Base-by-base conservation (phyloP, 1,140 invertebrate species). In the Brachystomella parvula region DNA sequence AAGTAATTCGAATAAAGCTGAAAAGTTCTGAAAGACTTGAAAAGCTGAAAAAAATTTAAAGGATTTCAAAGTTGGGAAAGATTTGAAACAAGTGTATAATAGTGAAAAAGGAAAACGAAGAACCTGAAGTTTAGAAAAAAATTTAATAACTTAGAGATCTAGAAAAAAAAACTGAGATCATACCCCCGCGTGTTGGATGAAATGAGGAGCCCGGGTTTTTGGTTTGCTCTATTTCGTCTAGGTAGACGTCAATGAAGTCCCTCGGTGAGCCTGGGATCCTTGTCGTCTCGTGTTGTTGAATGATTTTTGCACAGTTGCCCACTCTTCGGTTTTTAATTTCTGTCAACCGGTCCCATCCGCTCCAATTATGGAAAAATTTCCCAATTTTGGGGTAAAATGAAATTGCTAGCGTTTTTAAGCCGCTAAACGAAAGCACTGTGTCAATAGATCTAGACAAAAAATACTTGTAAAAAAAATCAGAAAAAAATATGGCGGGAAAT, bases 51-150 rank as follows among this genome's bases (percentile, higher is more conserved):
- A n/a, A n/a, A n/a, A n/a, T n/a, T n/a, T n/a, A n/a, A n/a, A n/a
- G n/a, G n/a, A n/a, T n/a, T n/a, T n/a, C n/a, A n/a, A n/a, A n/a
- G n/a, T n/a, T n/a, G n/a, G n/a, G n/a, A n/a, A n/a, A n/a, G n/a
- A n/a, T n/a, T n/a, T n/a, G n/a, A n/a, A n/a, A n/a, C n/a, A n/a
- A n/a, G n/a, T n/a, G 12, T 64, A 68, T 59, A 68, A 71, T 24
- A 66, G 60, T 31, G 47, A 49, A 21, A 44, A 61, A 19, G 69
- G 61, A 12, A 69, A 64, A 65, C 28, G 67, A 32, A 39, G n/a
- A n/a, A n/a, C n/a, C n/a, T n/a, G n/a, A n/a, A n/a, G n/a, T n/a
- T n/a, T n/a, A n/a, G n/a, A n/a, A n/a, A n/a, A n/a, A n/a, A n/a
- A n/a, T n/a, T n/a, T n/a, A n/a, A n/a, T n/a, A n/a, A n/a, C n/a